A percentile compares a stretch with the other conserved stretches of the same genome.
Evolutionary conservation across 2,113 vertebrate genomes (phyloP).

Genomic region (Microcebus griseorufus): DNA sequence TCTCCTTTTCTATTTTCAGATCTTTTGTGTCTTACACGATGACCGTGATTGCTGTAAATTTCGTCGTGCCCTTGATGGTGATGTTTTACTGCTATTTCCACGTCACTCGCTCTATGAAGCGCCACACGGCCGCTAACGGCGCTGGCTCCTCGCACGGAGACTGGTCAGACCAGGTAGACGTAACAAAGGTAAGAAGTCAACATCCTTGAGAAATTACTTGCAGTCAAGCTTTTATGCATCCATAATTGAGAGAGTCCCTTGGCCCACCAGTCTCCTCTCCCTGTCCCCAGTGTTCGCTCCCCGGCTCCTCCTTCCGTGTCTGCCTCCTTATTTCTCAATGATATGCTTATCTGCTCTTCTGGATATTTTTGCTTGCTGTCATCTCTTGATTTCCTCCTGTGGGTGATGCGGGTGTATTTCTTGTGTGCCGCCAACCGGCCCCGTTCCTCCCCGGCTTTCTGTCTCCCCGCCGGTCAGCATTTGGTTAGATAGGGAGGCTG

Average conservation of each 20-base stretch:
- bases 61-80: slow-evolving; percentile 92
- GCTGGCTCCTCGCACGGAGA: slow-evolving; percentile 88
- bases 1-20: slow-evolving; percentile 83
- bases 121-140: slow-evolving; percentile 85
- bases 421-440: not conserved
- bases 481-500: not conserved
- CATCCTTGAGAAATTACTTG: not conserved
- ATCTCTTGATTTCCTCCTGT: not conserved
- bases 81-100: slow-evolving; percentile 99
- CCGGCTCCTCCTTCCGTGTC: not conserved
- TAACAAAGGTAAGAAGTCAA: slow-evolving; percentile 91
- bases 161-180: slow-evolving; percentile 96
- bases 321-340: not conserved
- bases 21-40: slow-evolving; percentile 97
- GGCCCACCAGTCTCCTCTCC: not conserved
- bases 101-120: slow-evolving; percentile 89
- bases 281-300: rapidly evolving
- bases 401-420: not conserved
- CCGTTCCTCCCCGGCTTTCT: not conserved
- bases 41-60: slow-evolving; percentile 95
- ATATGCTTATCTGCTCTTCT: not conserved
- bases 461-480: not conserved
- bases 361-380: not conserved
- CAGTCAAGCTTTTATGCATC: not conserved
- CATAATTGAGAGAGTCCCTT: not conserved